Evolutionary conservation across 2,888 invertebrate species (phyloP), one percentile per base, ranked within the genome.

Genomic region (Lochmaea crataegi): DNA sequence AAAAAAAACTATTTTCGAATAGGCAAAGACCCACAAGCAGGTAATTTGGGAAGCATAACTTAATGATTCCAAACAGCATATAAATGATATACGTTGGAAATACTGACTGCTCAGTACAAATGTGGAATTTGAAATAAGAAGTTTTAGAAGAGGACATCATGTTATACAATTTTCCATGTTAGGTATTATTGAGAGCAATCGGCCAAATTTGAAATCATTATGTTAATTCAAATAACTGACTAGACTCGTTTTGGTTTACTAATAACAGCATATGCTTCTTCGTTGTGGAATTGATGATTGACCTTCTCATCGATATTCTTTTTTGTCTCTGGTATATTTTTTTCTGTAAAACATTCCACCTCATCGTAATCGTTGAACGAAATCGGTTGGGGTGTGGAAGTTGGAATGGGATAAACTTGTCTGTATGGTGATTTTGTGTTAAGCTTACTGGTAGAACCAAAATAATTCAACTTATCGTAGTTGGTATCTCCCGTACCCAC

Each of bases 171-270:
- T 12, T 45, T 45, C 14, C 11, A 45, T 11, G 14, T 45, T 14
- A 12, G 11, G 11, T 45, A 0, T 12, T 45, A 45, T 45, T 57
- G 26, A 22, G 57, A 22, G 3, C 16, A 26, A 56, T 14, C 38
- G 41, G 38, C 38, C 10, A 9, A 61, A 61, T 38, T 61, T 38
- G 9, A 38, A 38, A 38, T 7, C 32, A 38, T 38, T 38, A 38
- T 38, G 7, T 38, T 38, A n/a, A 61, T 38, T 57, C 51, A 16
- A 61, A 72, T 38, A 57, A 53, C 64, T 74, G 85, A 86, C 88
- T 90, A 94, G 86, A 95, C 94, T 87, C 92, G 90, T 90, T 95
- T 95, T 83, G 94, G 93, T 87, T 95, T 95, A 84, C 94, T 94
- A 72, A 95, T 93, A 82, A 94, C 90, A 75, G 95, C 94, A 87